phyloP scores from a whole-genome alignment of 1,140 invertebrate genomes.

The Eufriesea mexicana region DNA sequence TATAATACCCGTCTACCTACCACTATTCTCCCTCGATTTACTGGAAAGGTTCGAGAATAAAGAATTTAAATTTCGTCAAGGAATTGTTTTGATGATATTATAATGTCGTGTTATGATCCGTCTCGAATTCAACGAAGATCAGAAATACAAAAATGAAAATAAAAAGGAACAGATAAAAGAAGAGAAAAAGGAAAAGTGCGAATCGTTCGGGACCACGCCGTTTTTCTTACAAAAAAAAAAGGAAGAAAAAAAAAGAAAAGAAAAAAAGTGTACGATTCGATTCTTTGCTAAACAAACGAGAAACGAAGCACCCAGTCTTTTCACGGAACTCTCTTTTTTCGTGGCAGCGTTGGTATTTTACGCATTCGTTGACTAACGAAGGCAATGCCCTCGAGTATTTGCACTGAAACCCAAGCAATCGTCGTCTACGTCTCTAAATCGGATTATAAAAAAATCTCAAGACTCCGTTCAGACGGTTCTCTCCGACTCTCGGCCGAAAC shows the following conservation, averaged over 20 bases:
- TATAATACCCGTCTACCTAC: slow-evolving; percentile 81
- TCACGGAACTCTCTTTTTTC: background rate
- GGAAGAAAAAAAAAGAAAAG: background rate
- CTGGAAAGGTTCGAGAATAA: slow-evolving; percentile 81
- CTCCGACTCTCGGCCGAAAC: no score
- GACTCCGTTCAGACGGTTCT: no score
- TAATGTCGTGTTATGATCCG: slow-evolving; percentile 54
- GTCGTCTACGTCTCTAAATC: background rate
- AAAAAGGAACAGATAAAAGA: slow-evolving; percentile 10
- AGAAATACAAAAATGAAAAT: slow-evolving; percentile 5
- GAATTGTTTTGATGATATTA: slow-evolving; percentile 55
- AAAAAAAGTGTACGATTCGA: background rate
- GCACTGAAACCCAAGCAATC: background rate
- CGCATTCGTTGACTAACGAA: background rate
- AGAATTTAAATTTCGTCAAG: slow-evolving; percentile 78
- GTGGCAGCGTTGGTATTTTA: background rate
- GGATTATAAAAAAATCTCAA: background rate
- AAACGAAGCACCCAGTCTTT: slow-evolving; percentile 16
- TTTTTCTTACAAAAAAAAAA: background rate
- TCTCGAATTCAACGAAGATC: slow-evolving; percentile 21
- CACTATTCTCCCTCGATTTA: slow-evolving; percentile 82
- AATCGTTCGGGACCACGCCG: no score
- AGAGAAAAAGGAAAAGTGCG: background rate
- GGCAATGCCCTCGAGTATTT: background rate
- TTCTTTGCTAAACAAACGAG: background rate